Evolutionary conservation across 2,113 vertebrate species (phyloP).

Genomic region (Falco punctatus): DNA sequence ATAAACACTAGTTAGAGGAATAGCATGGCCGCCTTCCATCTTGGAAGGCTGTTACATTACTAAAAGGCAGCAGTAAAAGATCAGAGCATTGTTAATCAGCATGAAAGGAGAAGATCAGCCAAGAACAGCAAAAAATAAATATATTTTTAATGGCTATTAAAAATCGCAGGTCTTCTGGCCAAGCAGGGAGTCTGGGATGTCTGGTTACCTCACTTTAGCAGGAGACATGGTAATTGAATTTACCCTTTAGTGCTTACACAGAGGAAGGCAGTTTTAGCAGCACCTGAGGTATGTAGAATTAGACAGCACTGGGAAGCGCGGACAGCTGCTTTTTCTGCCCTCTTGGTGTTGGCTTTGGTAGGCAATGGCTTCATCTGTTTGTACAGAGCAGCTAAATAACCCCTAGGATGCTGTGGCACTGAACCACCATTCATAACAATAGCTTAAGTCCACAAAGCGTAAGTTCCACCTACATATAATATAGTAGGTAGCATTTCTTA

Average conservation of each 20-base stretch:
- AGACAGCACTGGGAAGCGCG: neutral
- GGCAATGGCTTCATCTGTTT: neutral
- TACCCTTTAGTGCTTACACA: neutral
- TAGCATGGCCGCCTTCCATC: conserved; percentile 38
- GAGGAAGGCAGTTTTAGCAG: neutral
- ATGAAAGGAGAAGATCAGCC: conserved; percentile 48
- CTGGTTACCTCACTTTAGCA: conserved; percentile 45
- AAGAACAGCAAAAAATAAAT: conserved; percentile 53
- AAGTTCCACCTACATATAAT: neutral
- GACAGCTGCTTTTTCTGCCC: neutral
- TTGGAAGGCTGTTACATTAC: conserved; percentile 48
- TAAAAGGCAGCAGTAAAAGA: conserved; percentile 56
- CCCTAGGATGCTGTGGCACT: neutral
- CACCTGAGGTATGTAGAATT: neutral
- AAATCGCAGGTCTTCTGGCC: conserved; percentile 26
- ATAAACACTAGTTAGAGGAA: conserved; percentile 48
- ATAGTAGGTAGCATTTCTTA: neutral
- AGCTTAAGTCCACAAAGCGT: neutral
- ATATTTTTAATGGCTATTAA: conserved; percentile 56
- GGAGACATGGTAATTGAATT: neutral
- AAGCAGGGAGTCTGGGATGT: conserved; percentile 19
- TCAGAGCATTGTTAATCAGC: conserved; percentile 59
- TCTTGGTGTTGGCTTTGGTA: neutral
- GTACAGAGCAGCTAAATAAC: neutral
- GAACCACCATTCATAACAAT: neutral